Percentiles rank a stretch among this genome's conserved stretches.
Conservation (phyloP, 2,888 invertebrate species). For the Amiota minor region DNA sequence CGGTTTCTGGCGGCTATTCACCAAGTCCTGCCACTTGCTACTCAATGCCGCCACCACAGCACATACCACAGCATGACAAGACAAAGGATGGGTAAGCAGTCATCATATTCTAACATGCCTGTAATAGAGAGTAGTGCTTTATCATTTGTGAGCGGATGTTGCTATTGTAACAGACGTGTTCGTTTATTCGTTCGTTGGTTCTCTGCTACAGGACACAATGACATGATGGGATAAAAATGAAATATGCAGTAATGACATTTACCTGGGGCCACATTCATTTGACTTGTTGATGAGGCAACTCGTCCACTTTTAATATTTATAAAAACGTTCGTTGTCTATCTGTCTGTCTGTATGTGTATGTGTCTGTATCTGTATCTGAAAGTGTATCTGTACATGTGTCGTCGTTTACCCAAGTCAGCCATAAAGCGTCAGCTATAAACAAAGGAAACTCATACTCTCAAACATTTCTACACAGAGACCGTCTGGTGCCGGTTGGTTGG, state of each 20-base stretch:
- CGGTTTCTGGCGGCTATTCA: constrained; percentile 81
- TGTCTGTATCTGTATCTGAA: not conserved
- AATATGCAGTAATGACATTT: constrained; percentile 57
- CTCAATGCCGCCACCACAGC: constrained; percentile 91
- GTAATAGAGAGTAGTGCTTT: no score
- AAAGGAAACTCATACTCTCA: no score
- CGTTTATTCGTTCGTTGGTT: not conserved
- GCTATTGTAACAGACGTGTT: not conserved
- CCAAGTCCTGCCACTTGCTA: constrained; percentile 82
- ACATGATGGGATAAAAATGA: constrained; percentile 31
- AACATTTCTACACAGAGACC: no score
- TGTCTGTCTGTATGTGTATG: not conserved
- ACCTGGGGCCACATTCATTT: constrained; percentile 30
- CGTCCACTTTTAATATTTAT: constrained; percentile 51
- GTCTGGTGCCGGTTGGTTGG: no score
- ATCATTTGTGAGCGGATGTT: not conserved
- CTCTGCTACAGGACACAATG: not conserved
- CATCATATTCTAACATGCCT: no score
- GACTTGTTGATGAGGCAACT: not conserved
- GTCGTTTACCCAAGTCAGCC: no score
- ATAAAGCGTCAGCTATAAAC: no score
- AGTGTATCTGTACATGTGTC: no score
- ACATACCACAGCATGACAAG: constrained; percentile 84
- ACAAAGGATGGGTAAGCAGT: constrained; percentile 74
- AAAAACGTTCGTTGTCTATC: constrained; percentile 39